Evolutionary conservation across 2,113 vertebrate species (phyloP).

Genomic region (Zosterops pallidus): DNA sequence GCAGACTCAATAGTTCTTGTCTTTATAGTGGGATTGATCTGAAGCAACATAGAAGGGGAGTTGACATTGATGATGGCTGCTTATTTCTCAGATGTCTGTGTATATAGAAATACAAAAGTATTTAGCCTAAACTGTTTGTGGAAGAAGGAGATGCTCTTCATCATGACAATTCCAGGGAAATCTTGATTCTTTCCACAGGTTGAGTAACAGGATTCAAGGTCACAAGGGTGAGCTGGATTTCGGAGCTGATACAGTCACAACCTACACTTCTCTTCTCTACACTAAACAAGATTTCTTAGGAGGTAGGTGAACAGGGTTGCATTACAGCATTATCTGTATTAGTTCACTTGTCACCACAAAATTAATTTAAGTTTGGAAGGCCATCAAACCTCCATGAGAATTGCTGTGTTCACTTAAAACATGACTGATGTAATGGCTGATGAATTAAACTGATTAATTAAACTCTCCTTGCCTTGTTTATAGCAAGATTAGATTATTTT

Average conservation of each 20-base stretch:
- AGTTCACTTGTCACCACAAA: background rate
- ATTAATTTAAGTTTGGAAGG: background rate
- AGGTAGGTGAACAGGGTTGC: background rate
- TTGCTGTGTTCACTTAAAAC: background rate
- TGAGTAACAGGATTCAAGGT: background rate
- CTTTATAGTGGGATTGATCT: background rate
- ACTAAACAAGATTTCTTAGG: background rate
- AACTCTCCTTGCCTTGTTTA: background rate
- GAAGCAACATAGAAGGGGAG: background rate
- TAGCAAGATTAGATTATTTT: background rate
- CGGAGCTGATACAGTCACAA: background rate
- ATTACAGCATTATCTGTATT: background rate
- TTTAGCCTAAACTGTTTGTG: background rate
- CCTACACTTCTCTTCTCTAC: background rate
- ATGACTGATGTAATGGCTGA: background rate
- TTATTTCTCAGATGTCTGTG: background rate
- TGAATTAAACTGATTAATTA: conserved; percentile 4
- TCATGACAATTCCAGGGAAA: background rate
- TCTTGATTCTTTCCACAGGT: background rate
- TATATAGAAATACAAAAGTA: background rate
- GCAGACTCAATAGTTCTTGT: background rate
- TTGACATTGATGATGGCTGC: background rate
- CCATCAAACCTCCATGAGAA: background rate
- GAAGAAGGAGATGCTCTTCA: background rate
- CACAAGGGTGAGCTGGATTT: background rate